Conservation (phyloP, 2,888 invertebrate species). For the Rotaria socialis region DNA sequence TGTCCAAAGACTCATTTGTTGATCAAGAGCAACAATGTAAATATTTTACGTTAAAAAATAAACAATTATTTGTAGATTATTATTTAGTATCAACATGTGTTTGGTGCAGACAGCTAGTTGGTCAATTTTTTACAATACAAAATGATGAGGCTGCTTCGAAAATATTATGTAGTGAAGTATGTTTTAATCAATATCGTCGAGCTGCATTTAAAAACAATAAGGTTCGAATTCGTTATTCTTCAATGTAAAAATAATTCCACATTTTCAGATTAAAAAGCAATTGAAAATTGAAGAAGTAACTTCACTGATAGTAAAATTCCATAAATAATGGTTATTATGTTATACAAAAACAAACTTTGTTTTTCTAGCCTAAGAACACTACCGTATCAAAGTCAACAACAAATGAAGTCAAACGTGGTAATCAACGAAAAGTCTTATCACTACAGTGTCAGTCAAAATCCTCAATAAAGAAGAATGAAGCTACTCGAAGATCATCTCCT, state of each 20-base stretch:
- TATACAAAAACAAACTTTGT: too few species aligned
- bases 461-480: neutral
- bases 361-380: too few species aligned
- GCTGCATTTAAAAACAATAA: conserved; percentile 84
- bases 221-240: conserved; percentile 63
- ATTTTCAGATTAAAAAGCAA: too few species aligned
- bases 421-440: neutral
- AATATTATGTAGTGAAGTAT: conserved; percentile 77
- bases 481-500: neutral
- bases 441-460: neutral
- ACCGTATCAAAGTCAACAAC: neutral
- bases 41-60: too few species aligned
- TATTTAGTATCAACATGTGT: conserved; percentile 51
- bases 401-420: neutral
- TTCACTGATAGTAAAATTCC: too few species aligned
- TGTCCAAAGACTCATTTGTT: neutral
- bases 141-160: conserved; percentile 54
- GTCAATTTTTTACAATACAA: conserved; percentile 55
- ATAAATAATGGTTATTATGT: too few species aligned
- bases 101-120: conserved; percentile 59
- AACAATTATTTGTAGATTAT: too few species aligned
- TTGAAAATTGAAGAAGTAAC: too few species aligned
- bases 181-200: conserved; percentile 80
- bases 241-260: too few species aligned
- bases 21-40: neutral